These are phyloP conservation scores for Ptyas mucosa DNA, from an alignment of 2,113 vertebrate genomes.

Conservation along the genomic window DNA sequence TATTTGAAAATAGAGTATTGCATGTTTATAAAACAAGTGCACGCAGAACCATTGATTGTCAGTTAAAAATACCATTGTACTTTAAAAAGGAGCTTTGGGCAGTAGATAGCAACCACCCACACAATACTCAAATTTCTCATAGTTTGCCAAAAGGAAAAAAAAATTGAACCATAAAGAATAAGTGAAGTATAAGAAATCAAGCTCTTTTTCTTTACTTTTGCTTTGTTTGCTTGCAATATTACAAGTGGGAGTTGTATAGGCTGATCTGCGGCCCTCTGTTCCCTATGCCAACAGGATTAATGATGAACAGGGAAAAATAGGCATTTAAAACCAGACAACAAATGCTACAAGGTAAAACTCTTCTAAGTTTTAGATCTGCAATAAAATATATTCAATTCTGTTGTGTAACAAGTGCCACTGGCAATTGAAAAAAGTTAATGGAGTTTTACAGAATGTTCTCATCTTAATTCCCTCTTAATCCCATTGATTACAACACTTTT, in stretches of 20 bases:
- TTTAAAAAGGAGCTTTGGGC: slow-evolving; percentile 13
- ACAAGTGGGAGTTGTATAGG: neutral
- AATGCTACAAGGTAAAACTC: neutral
- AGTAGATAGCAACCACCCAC: neutral
- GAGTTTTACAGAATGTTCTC: neutral
- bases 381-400: neutral
- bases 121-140: neutral
- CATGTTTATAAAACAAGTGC: neutral
- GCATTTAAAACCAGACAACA: neutral
- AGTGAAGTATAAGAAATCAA: neutral
- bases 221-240: neutral
- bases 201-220: neutral
- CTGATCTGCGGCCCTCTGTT: neutral
- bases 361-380: too few species aligned
- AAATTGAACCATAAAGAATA: neutral
- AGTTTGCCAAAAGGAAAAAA: neutral
- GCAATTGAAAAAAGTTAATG: neutral
- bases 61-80: neutral
- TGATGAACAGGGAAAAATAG: neutral
- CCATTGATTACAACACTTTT: neutral
- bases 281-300: too few species aligned
- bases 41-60: slow-evolving; percentile 16
- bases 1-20: neutral
- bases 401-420: neutral
- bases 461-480: neutral